These are phyloP conservation scores for Carterocephalus palaemon DNA, from an alignment of 2,888 invertebrate genomes.

Conservation along the genomic window DNA sequence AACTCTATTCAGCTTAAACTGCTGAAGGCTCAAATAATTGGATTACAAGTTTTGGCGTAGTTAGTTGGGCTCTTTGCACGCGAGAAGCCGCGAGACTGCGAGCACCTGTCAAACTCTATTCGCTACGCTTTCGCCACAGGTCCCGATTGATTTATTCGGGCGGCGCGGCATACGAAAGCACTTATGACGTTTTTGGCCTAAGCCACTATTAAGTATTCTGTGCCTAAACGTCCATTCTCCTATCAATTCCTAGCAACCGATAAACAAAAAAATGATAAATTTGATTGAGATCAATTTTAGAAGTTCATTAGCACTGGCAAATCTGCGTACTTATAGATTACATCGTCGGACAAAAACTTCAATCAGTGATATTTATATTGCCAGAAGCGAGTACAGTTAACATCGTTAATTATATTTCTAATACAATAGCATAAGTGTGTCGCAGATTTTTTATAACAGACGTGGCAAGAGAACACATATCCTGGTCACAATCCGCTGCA, in stretches of 20 bases:
- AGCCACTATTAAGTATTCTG: no score
- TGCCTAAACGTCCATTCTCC: not conserved
- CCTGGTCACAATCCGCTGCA: slow-evolving; percentile 39
- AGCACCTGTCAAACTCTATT: slow-evolving; percentile 41
- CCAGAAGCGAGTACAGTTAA: no score
- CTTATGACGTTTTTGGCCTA: no score
- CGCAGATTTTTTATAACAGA: slow-evolving; percentile 11
- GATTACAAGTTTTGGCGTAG: slow-evolving; percentile 61
- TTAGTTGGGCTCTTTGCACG: slow-evolving; percentile 56
- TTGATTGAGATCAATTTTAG: no score
- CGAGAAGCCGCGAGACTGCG: slow-evolving; percentile 36
- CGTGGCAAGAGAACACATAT: slow-evolving; percentile 28
- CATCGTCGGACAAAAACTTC: no score
- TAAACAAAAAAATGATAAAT: no score
- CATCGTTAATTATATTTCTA: slow-evolving; percentile 5
- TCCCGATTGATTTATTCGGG: slow-evolving; percentile 30
- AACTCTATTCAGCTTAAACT: slow-evolving; percentile 10
- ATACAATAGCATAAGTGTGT: slow-evolving; percentile 9
- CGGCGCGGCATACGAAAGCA: slow-evolving; percentile 7
- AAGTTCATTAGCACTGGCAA: no score
- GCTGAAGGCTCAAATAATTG: slow-evolving; percentile 44
- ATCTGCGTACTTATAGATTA: no score
- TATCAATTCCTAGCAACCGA: not conserved
- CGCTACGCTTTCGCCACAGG: slow-evolving; percentile 44
- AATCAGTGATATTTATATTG: no score